These are phyloP conservation scores for Gryllus longicercus DNA, from an alignment of 2,888 invertebrate species.

Conservation along the genomic window DNA sequence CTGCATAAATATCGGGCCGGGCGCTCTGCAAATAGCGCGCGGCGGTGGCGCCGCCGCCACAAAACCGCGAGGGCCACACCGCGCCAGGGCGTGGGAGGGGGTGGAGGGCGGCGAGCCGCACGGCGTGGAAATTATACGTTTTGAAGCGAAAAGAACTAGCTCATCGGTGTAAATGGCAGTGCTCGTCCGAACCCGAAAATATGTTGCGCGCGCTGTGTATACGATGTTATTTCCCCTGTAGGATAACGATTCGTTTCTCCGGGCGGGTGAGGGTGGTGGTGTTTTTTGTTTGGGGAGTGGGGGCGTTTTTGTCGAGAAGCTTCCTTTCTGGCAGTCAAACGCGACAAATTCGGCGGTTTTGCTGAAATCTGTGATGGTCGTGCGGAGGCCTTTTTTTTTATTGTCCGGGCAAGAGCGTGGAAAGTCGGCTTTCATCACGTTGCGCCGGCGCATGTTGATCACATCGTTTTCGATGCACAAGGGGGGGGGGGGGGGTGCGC, in stretches of 20 bases:
- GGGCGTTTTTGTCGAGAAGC: no score
- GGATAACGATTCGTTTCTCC: constrained; percentile 17
- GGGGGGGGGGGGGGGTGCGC: no score
- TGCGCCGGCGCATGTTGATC: neutral
- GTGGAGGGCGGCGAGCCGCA: neutral
- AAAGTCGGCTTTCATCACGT: neutral
- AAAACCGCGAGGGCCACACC: neutral
- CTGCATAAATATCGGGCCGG: neutral
- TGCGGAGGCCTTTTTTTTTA: neutral
- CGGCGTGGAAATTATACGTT: constrained; percentile 5
- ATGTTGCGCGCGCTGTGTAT: neutral
- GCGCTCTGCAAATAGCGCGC: neutral
- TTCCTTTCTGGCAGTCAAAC: constrained; percentile 2
- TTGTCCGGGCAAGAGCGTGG: neutral
- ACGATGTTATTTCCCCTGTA: neutral
- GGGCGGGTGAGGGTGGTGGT: neutral
- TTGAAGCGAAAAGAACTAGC: constrained; percentile 17
- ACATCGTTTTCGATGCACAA: neutral
- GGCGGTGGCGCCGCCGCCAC: neutral
- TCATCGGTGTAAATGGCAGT: neutral
- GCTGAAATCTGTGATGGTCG: neutral
- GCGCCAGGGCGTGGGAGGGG: neutral
- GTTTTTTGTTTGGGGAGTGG: neutral
- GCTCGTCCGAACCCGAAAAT: neutral
- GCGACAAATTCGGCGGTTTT: neutral